Base-by-base conservation (phyloP, 2,797 vertebrate species). In the Chlorospingus semifuscus region DNA sequence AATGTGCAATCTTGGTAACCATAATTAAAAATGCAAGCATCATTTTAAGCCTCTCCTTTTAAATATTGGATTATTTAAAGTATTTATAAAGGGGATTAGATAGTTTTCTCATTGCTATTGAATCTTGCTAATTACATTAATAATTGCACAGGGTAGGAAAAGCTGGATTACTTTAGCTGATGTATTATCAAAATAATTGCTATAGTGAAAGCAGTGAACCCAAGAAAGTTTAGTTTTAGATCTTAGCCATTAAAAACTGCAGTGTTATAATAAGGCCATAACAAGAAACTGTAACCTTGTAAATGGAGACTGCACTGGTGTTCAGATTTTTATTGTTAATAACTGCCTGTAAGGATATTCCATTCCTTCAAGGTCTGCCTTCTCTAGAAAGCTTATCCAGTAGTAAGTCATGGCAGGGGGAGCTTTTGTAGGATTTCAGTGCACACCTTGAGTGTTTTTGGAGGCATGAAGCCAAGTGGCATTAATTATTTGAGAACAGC, bases 401-500 rank as follows among this genome's bases (percentile, higher is more conserved):
- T 19, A 61, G 46, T 82, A 87, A 84, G 55, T 89, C 87, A 63
- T 80, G 87, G 61, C 87, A 85, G 64, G 29, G 32, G 83, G 47
- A 89, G 56, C 60, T 94, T 91, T 46, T 87, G 63, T 39, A 65
- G 75, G 87, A 41, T 91, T 89, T 93, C 85, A 66, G 47, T 56
- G 56, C 44, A 44, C 56, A 63, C 68, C 85, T 87, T 49, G 23
- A 83, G 68, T 82, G 49, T 59, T 55, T 85, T 69, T 8, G 1
- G 75, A 83, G 76, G 59, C 75, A 63, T 29, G 32, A 87, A 74
- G 76, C 71, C 68, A 77, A 83, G 79, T 44, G 26, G 42, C 47
- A 74, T 93, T 93, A 85, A 83, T 94, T 95, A 83, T 77, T 69
- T 82, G 63, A 61, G 78, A 76, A 66, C 56, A 41, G 29, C 90